These are phyloP conservation scores for Drosophila watanabei DNA, from an alignment of 1,140 invertebrate species.

Conservation along the genomic window DNA sequence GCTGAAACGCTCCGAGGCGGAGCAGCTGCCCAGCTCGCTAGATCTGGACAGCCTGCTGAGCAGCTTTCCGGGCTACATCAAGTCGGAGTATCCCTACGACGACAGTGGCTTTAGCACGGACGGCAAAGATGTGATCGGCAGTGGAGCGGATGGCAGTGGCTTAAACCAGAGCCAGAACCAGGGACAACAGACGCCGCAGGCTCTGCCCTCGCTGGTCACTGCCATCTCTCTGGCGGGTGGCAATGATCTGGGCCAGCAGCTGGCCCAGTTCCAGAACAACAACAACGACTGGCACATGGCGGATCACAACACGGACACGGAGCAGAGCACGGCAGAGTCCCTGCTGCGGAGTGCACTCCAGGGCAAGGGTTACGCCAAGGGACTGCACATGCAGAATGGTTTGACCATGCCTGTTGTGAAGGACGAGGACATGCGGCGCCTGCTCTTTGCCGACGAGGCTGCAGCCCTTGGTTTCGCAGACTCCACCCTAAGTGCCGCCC, in stretches of 20 bases:
- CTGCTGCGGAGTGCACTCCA: slow-evolving; percentile 92
- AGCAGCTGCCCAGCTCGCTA: slow-evolving; percentile 86
- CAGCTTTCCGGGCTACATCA: slow-evolving; percentile 87
- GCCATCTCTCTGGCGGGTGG: slow-evolving; percentile 86
- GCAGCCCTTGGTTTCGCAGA: slow-evolving; percentile 81
- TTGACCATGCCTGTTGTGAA: slow-evolving; percentile 85
- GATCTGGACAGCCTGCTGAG: slow-evolving; percentile 89
- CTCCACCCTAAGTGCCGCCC: slow-evolving; percentile 71
- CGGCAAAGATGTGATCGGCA: slow-evolving; percentile 88
- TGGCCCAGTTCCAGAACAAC: slow-evolving; percentile 89
- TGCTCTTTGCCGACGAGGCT: slow-evolving; percentile 85
- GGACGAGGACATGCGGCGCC: slow-evolving; percentile 86
- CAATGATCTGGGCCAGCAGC: slow-evolving; percentile 74
- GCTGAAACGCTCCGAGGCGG: slow-evolving; percentile 87
- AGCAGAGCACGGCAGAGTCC: slow-evolving; percentile 89
- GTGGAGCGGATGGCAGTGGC: slow-evolving; percentile 53
- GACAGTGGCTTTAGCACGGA: slow-evolving; percentile 89
- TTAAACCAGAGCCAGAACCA: slow-evolving; percentile 49
- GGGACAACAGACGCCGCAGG: slow-evolving; percentile 55
- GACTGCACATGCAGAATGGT: slow-evolving; percentile 87
- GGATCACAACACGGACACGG: slow-evolving; percentile 89
- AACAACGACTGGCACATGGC: slow-evolving; percentile 93
- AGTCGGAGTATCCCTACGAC: slow-evolving; percentile 89
- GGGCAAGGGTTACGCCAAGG: slow-evolving; percentile 88
- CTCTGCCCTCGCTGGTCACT: slow-evolving; percentile 80